Percentiles rank a stretch among this genome's conserved stretches.
These are phyloP conservation scores for Rhagoletis zephyria DNA, from an alignment of 1,140 invertebrate species.

Conservation along the genomic window DNA sequence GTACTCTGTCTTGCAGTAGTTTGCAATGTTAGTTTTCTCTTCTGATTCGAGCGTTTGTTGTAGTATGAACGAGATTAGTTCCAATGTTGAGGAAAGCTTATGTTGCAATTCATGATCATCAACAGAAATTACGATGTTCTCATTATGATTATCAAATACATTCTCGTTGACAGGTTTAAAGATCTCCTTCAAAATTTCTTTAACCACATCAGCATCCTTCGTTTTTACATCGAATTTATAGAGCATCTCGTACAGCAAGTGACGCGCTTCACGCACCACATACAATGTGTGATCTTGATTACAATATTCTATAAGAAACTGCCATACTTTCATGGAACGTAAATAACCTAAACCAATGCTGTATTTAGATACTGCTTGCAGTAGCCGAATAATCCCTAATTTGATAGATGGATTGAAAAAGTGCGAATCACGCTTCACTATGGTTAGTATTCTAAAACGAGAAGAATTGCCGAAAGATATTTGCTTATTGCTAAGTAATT, in stretches of 20 bases:
- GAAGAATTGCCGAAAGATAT: no score
- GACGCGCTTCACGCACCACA: slow-evolving; percentile 77
- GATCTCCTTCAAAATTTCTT: slow-evolving; percentile 75
- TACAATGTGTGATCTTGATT: slow-evolving; percentile 79
- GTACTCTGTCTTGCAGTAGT: slow-evolving; percentile 63
- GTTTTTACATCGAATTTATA: slow-evolving; percentile 74
- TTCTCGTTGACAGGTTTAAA: slow-evolving; percentile 74
- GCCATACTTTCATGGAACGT: slow-evolving; percentile 75
- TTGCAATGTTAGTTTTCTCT: slow-evolving; percentile 64
- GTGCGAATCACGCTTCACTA: slow-evolving; percentile 60
- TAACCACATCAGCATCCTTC: slow-evolving; percentile 73
- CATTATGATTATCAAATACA: slow-evolving; percentile 60
- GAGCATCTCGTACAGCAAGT: slow-evolving; percentile 76
- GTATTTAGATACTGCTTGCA: slow-evolving; percentile 75
- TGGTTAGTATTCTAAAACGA: slow-evolving; percentile 59
- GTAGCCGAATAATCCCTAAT: slow-evolving; percentile 77
- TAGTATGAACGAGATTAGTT: slow-evolving; percentile 73
- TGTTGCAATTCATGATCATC: slow-evolving; percentile 75
- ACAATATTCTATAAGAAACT: slow-evolving; percentile 75
- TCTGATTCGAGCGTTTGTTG: slow-evolving; percentile 68
- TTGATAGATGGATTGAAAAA: slow-evolving; percentile 76
- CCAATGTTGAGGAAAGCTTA: slow-evolving; percentile 75
- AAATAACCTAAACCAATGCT: slow-evolving; percentile 76
- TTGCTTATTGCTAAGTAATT: not conserved
- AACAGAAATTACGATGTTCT: slow-evolving; percentile 69